These are phyloP conservation scores for Caenorhabditis sp. DNA, from an alignment of 2,888 invertebrate genomes.

Conservation along the genomic window DNA sequence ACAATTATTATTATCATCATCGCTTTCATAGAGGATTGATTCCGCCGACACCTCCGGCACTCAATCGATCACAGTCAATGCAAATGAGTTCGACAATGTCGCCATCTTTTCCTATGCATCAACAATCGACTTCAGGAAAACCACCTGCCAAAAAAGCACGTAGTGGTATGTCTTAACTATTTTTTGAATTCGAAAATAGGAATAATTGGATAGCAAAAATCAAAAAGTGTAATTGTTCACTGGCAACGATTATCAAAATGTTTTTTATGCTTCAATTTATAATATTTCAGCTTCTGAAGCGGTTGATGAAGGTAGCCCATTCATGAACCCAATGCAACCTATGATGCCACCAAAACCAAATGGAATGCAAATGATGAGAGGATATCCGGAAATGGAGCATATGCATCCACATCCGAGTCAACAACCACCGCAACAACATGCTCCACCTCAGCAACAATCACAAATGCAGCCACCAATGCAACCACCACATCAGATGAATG, in stretches of 20 bases:
- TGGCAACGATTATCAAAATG: no score
- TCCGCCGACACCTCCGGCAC: not conserved
- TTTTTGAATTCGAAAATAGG: not conserved
- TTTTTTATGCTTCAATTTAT: no score
- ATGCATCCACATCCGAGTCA: not conserved
- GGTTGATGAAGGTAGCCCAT: not conserved
- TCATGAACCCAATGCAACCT: not conserved
- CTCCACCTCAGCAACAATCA: not conserved
- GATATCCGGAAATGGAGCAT: not conserved
- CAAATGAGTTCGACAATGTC: not conserved
- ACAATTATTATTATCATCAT: conserved; percentile 11
- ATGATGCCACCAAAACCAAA: not conserved
- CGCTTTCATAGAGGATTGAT: not conserved
- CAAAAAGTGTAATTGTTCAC: no score
- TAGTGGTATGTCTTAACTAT: not conserved
- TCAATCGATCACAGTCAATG: conserved; percentile 12
- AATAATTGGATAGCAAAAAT: not conserved
- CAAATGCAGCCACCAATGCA: not conserved
- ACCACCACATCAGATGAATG: not conserved
- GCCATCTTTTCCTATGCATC: not conserved
- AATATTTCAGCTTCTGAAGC: not conserved
- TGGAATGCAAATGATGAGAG: not conserved
- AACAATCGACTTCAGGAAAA: not conserved
- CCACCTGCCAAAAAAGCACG: conserved; percentile 8
- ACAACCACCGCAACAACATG: not conserved